Conservation (phyloP, 1,140 invertebrate genomes). For the Sitobion miscanthi region DNA sequence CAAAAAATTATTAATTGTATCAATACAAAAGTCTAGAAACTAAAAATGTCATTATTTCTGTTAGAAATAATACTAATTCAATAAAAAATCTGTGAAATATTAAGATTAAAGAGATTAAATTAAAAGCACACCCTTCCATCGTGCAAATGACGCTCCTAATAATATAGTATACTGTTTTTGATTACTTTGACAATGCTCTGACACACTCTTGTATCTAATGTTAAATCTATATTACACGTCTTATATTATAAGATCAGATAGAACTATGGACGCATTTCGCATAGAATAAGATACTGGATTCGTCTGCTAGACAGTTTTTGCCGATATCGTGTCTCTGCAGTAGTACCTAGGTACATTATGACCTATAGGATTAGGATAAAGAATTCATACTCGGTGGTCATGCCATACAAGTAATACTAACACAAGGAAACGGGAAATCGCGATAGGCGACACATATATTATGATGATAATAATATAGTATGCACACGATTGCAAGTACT, state of each 20-base stretch:
- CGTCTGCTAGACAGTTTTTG: background rate
- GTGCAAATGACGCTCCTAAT: background rate
- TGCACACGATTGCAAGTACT: background rate
- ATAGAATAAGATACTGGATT: background rate
- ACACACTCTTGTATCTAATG: background rate
- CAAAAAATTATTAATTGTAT: too few relatives aligned
- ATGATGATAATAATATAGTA: constrained; percentile 3
- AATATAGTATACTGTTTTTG: background rate
- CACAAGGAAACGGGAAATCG: background rate
- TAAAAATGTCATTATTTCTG: too few relatives aligned
- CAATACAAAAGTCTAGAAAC: too few relatives aligned
- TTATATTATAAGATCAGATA: background rate
- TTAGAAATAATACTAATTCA: too few relatives aligned
- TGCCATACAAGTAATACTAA: background rate
- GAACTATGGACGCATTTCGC: background rate
- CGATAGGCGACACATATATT: background rate
- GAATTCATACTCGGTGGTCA: background rate
- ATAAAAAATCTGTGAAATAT: too few relatives aligned
- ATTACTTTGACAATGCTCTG: background rate
- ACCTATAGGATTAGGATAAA: background rate
- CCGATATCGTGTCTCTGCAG: background rate
- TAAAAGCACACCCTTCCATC: background rate
- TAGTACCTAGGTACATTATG: background rate
- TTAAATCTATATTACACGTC: background rate
- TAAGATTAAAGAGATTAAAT: too few relatives aligned